Base-by-base conservation (phyloP, 2,888 invertebrate genomes). In the Xylocampa areola region DNA sequence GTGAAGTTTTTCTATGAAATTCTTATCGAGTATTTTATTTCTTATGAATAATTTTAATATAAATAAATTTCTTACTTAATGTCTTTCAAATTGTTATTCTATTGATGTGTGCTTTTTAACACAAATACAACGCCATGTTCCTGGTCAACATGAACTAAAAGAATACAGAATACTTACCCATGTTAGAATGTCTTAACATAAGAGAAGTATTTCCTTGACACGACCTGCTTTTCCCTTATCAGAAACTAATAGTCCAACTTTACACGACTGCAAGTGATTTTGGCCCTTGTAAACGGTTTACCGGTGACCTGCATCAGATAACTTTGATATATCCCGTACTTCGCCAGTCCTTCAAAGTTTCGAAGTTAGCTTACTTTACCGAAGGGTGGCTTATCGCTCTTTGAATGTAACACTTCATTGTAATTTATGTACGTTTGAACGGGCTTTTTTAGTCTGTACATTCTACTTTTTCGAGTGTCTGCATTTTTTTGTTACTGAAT, bases 301-400 rank as follows among this genome's bases (percentile, higher is more conserved):
- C 77, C 78, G 69, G 80, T 82, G 86, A 87, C 89, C 90, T 87
- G 82, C 84, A 88, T 90, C 86, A 89, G 89, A 89, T 89, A 90
- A 90, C 77, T 89, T 90, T 87, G 86, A 88, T 86, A 81, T 87
- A 88, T 85, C 84, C 84, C 76, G 80, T 80, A 71, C 81, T 81
- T 82, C 33, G 68, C 76, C 74, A 68, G 80, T 81, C 77, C 80
- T 73, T 72, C 57, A 70, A 84, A 89, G 75, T 89, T 89, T 80
- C 83, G 76, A 81, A 87, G 78, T 86, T 82, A 64, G 41, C 45
- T 68, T 25, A 47, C 16, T 63, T 58, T 14, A 14, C 73, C 59
- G 78, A 68, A 77, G 85, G 86, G 82, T 77, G 79, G 77, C 89
- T 93, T 92, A 93, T 92, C 92, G 79, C 52, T 53, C 63, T 75